phyloP scores from a whole-genome alignment of 2,113 vertebrate genomes.

The Salvelinus alpinus region DNA sequence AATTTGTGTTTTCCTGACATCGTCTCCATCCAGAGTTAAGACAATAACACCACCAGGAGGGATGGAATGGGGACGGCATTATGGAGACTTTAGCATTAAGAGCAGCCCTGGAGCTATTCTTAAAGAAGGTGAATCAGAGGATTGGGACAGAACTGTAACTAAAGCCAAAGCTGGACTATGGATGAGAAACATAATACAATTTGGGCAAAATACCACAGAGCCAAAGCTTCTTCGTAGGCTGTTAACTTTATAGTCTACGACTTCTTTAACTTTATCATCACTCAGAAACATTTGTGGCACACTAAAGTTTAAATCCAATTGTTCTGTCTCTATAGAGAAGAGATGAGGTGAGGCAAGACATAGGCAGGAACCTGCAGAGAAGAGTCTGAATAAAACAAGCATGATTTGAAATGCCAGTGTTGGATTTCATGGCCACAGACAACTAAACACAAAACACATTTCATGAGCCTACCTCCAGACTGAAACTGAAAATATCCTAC shows the following conservation, averaged over 20 bases:
- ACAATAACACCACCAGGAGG: conserved; percentile 67
- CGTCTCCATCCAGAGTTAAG: conserved; percentile 64
- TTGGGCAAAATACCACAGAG: conserved; percentile 70
- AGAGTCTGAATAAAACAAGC: neutral
- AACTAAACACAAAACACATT: conserved; percentile 5
- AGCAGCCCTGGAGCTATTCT: conserved; percentile 73
- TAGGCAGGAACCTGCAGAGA: neutral
- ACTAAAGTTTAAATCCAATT: neutral
- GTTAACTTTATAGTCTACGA: conserved; percentile 64
- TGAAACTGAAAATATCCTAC: neutral
- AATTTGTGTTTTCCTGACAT: conserved; percentile 56
- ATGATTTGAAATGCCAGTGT: neutral
- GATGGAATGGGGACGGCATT: conserved; percentile 71
- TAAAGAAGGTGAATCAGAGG: conserved; percentile 77
- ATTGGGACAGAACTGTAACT: conserved; percentile 74
- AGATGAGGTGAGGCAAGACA: neutral
- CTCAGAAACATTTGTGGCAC: conserved; percentile 25
- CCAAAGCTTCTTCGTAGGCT: conserved; percentile 59
- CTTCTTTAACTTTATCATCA: conserved; percentile 64
- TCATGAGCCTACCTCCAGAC: conserved; percentile 31
- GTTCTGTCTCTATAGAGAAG: neutral
- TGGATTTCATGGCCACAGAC: neutral
- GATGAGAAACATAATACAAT: conserved; percentile 65
- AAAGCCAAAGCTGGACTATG: conserved; percentile 69
- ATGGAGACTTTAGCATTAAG: conserved; percentile 70